phyloP scores from a whole-genome alignment of 2,888 invertebrate species.

The Phalera bucephala region DNA sequence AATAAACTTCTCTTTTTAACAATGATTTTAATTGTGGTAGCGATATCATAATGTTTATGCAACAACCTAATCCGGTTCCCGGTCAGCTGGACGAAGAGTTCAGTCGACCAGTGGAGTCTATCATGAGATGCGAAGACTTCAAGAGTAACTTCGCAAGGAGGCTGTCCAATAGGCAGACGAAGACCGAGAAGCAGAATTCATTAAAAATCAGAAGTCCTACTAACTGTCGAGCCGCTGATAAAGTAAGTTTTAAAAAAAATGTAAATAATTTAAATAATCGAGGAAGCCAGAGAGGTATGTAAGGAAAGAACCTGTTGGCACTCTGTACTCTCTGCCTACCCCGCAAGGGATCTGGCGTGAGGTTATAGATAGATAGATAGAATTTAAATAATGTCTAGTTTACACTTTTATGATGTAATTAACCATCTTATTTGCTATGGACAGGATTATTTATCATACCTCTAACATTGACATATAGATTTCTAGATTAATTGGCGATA shows the following conservation, averaged over 20 bases:
- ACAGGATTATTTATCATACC: too few relatives aligned
- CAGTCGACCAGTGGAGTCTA: constrained; percentile 69
- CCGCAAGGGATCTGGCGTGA: too few relatives aligned
- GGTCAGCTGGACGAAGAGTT: constrained; percentile 57
- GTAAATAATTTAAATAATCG: too few relatives aligned
- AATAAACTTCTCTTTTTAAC: constrained; percentile 41
- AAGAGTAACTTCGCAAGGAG: constrained; percentile 76
- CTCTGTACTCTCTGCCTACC: too few relatives aligned
- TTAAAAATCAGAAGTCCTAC: constrained; percentile 49
- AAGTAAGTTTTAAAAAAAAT: constrained; percentile 47
- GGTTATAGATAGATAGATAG: too few relatives aligned
- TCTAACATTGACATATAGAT: too few relatives aligned
- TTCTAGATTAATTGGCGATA: too few relatives aligned
- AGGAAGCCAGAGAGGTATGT: too few relatives aligned
- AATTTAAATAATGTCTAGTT: too few relatives aligned
- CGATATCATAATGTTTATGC: constrained; percentile 54
- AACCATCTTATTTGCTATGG: too few relatives aligned
- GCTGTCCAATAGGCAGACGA: constrained; percentile 64
- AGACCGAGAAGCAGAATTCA: constrained; percentile 44
- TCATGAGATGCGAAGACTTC: constrained; percentile 77
- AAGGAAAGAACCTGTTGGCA: too few relatives aligned
- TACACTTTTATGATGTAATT: too few relatives aligned
- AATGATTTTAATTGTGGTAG: constrained; percentile 39
- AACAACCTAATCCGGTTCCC: constrained; percentile 37
- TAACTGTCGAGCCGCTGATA: constrained; percentile 37